Evolutionary conservation across 2,113 vertebrate genomes (phyloP).

Genomic region (Apeltes quadracus): DNA sequence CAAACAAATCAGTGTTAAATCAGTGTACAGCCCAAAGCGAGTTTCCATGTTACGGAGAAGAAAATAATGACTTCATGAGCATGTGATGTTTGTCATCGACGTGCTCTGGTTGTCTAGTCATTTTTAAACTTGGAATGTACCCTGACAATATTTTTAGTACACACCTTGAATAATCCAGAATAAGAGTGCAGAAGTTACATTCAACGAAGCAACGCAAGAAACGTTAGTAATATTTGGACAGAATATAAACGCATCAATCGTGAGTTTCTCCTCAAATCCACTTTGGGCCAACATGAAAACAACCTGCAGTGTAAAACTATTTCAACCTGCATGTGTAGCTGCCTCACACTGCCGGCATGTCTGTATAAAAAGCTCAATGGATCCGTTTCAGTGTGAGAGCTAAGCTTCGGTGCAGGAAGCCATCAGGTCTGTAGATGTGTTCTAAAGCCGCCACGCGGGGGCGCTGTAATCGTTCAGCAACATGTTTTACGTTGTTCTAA

Average conservation of each 20-base stretch:
- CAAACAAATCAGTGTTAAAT: constrained; percentile 51
- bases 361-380: constrained; percentile 51
- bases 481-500: constrained; percentile 51
- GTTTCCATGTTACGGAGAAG: constrained; percentile 11
- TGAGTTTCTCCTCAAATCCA: neutral
- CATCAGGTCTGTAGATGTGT: constrained; percentile 55
- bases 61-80: constrained; percentile 32
- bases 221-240: neutral
- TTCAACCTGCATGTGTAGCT: constrained; percentile 72
- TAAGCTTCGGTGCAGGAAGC: constrained; percentile 44
- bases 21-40: constrained; percentile 41
- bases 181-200: constrained; percentile 20
- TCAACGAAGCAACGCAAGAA: constrained; percentile 22
- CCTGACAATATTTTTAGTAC: constrained; percentile 22
- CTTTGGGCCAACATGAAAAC: constrained; percentile 19
- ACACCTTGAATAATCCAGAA: neutral
- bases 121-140: constrained; percentile 41
- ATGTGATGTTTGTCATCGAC: constrained; percentile 60
- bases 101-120: constrained; percentile 26
- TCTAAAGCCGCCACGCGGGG: constrained; percentile 49
- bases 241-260: constrained; percentile 24
- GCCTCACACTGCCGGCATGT: constrained; percentile 71
- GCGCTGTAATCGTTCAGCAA: constrained; percentile 56
- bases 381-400: constrained; percentile 60
- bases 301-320: constrained; percentile 58